Evolutionary conservation across 1,140 invertebrate genomes (phyloP).

Genomic region (Orius laevigatus): DNA sequence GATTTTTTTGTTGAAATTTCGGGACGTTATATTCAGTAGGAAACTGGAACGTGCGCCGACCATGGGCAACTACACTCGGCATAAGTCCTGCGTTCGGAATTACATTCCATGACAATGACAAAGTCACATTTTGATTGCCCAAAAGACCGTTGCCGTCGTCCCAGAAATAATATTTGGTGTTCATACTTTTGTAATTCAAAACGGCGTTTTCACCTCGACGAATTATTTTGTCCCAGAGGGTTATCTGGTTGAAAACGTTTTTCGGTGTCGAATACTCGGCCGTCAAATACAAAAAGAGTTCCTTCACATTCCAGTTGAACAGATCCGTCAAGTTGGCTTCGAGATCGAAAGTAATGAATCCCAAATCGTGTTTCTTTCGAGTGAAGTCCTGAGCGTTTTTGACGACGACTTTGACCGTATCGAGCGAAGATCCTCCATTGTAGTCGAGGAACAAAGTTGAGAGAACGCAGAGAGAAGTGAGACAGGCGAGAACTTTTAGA

Average conservation of each 20-base stretch:
- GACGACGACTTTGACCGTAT: constrained; percentile 81
- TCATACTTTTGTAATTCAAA: constrained; percentile 83
- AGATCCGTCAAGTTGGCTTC: constrained; percentile 78
- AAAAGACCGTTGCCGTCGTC: constrained; percentile 97
- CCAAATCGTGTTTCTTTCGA: constrained; percentile 87
- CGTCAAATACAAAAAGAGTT: constrained; percentile 90
- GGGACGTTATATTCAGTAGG: constrained; percentile 62
- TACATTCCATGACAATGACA: constrained; percentile 94
- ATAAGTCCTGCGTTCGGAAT: constrained; percentile 94
- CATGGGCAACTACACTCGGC: constrained; percentile 66
- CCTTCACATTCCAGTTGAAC: constrained; percentile 99
- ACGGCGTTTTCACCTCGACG: constrained; percentile 80
- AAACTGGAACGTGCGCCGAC: constrained; percentile 75
- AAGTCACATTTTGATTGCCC: constrained; percentile 81
- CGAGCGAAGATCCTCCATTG: constrained; percentile 61
- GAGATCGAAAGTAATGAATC: constrained; percentile 87
- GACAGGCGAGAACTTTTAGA: constrained; percentile 80
- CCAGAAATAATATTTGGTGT: constrained; percentile 99
- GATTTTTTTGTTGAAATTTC: too few species aligned
- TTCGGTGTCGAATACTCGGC: constrained; percentile 88
- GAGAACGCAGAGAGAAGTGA: constrained; percentile 90
- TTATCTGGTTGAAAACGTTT: constrained; percentile 75
- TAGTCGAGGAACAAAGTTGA: constrained; percentile 92
- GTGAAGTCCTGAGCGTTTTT: constrained; percentile 95
- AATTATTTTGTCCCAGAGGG: constrained; percentile 96